A percentile compares a stretch with the other conserved stretches of the same genome.
These are phyloP conservation scores for Morus bassanus DNA, from an alignment of 2,797 vertebrate genomes.

Conservation along the genomic window DNA sequence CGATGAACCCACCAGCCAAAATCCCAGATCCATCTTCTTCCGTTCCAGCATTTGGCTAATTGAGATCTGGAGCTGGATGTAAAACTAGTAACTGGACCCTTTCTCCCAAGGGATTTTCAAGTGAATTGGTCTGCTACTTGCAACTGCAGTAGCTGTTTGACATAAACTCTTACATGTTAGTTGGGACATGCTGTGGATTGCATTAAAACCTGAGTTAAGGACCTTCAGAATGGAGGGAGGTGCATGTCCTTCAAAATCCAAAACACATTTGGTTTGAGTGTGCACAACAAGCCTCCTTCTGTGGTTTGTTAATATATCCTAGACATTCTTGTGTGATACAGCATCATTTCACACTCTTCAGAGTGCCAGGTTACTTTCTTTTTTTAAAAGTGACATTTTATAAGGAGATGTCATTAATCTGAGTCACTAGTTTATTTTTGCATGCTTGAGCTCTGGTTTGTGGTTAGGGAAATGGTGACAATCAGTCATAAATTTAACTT, in stretches of 20 bases:
- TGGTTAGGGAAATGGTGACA: constrained; percentile 51
- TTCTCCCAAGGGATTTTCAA: not conserved
- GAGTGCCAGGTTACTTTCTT: constrained; percentile 53
- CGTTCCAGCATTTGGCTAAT: not conserved
- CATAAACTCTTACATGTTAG: not conserved
- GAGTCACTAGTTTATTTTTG: constrained; percentile 53
- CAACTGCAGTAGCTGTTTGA: not conserved
- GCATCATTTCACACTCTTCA: constrained; percentile 33
- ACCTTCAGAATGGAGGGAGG: not conserved
- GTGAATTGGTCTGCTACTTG: not conserved
- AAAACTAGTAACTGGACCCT: not conserved
- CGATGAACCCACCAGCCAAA: not conserved
- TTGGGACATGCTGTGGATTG: not conserved
- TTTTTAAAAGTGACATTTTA: constrained; percentile 58
- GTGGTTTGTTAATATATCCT: constrained; percentile 58
- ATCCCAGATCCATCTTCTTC: not conserved
- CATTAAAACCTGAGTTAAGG: constrained; percentile 29
- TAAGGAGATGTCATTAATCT: constrained; percentile 50
- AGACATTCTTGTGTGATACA: constrained; percentile 58
- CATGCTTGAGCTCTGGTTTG: constrained; percentile 41
- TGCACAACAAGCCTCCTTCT: constrained; percentile 54
- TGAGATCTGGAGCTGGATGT: not conserved
- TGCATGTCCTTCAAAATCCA: not conserved
- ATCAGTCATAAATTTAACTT: constrained; percentile 57
- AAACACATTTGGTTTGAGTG: constrained; percentile 26